Evolutionary conservation across 37 sponge, comb jelly and placozoan species (phyloP), one percentile per base, ranked within the genome.

Genomic region (Geodia barretti): DNA sequence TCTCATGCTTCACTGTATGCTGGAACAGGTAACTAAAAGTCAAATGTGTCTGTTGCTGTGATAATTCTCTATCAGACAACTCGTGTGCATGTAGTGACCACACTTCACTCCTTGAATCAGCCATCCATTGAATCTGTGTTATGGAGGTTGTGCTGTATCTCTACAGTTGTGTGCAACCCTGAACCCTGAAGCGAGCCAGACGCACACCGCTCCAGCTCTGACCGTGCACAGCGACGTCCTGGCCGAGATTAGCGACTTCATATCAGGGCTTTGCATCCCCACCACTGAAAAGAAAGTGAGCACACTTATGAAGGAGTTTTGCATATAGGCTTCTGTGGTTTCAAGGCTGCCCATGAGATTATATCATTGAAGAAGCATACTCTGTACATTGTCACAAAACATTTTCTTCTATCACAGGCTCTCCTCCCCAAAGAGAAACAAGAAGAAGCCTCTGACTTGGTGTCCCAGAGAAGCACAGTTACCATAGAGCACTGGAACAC

Each of bases 21-120:
- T 86, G 1, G 97, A 96, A 69, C 97, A 96, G 92, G 97, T 96
- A 85, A 7, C 30, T 68, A 54, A n/a, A n/a, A n/a, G n/a, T n/a
- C n/a, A n/a, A n/a, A n/a, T n/a, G n/a, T n/a, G n/a, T n/a, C n/a
- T n/a, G n/a, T n/a, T n/a, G n/a, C n/a, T n/a, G n/a, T n/a, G n/a
- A n/a, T n/a, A n/a, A n/a, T n/a, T n/a, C n/a, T n/a, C n/a, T n/a
- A n/a, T n/a, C n/a, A n/a, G n/a, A n/a, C n/a, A n/a, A n/a, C n/a
- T n/a, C n/a, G n/a, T n/a, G n/a, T n/a, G n/a, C n/a, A n/a, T n/a
- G n/a, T n/a, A n/a, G n/a, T n/a, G n/a, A n/a, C n/a, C n/a, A n/a
- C n/a, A n/a, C n/a, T n/a, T n/a, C n/a, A n/a, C n/a, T n/a, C n/a
- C n/a, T n/a, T n/a, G n/a, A n/a, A n/a, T n/a, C n/a, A n/a, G n/a